Percentiles rank a stretch among this genome's conserved stretches.
Evolutionary conservation across 2,113 vertebrate species (phyloP).

Genomic region (Diphyllodes magnificus): DNA sequence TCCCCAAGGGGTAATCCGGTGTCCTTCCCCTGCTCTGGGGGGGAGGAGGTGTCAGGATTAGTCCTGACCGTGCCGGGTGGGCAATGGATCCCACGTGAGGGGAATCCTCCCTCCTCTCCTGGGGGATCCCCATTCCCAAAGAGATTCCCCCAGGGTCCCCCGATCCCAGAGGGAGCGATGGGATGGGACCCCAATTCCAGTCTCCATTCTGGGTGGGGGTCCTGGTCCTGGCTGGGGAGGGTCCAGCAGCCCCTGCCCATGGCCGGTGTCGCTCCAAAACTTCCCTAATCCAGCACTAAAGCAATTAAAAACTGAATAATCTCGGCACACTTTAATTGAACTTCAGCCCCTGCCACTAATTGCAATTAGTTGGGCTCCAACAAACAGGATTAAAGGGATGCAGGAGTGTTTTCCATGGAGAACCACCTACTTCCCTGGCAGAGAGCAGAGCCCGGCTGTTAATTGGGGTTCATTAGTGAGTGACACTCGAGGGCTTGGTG

Average conservation of each 20-base stretch:
- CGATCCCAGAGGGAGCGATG: rapidly evolving
- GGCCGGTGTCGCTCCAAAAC: background rate
- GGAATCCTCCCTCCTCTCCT: background rate
- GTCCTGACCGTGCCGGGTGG: rapidly evolving
- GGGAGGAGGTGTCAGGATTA: background rate
- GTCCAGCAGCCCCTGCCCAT: background rate
- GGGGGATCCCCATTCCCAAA: rapidly evolving
- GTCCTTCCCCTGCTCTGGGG: background rate
- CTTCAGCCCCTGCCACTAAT: background rate
- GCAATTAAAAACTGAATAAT: constrained; percentile 49
- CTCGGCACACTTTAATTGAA: constrained; percentile 56
- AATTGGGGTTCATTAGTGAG: rapidly evolving
- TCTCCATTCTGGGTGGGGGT: background rate
- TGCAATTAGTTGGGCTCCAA: constrained; percentile 20
- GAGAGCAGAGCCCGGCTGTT: background rate
- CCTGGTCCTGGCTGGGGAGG: background rate
- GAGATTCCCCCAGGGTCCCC: background rate
- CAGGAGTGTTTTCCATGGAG: background rate
- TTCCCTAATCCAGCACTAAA: constrained; percentile 37
- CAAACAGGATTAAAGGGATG: constrained; percentile 35
- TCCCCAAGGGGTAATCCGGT: constrained; percentile 19
- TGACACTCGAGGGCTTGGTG: rapidly evolving
- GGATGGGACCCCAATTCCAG: background rate
- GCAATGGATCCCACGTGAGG: background rate
- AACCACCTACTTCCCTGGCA: background rate